Evolutionary conservation across 1,140 invertebrate species (phyloP), one percentile per base, ranked within the genome.

Genomic region (Atta texana): DNA sequence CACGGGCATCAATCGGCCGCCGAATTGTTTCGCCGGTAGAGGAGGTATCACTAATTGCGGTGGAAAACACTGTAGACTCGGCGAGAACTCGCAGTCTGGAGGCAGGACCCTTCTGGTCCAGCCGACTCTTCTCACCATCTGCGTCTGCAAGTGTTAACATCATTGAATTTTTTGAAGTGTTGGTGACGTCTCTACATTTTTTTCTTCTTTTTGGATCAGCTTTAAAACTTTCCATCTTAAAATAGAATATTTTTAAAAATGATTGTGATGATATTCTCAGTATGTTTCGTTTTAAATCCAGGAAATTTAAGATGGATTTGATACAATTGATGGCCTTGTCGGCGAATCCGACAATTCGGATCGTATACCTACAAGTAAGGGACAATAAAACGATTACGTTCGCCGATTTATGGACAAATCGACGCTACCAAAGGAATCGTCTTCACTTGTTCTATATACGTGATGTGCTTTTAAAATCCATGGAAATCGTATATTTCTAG

Each of bases 11-110:
- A 94, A 82, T 51, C 94, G 89, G 16, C 94, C 95, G 24, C 96
- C 95, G 80, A 96, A 96, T 72, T 95, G 94, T 75, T 94, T 93
- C 8, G 88, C 90, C 28, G 96, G 95, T 51, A 97, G 93, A 0
- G 96, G 96, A 61, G 93, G 91, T 44, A 95, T 93, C 8, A 96
- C 94, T 21, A 97, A 92, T 75, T 94, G 92, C 3, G 95, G 94
- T n/a, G 96, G 96, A 90, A 97, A 97, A 88, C 96, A 96, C 84
- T 96, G 94, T 8, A 96, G 92, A 59, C 94, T 95, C 5, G 95
- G 94, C 39, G 94, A 94, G 28, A 94, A 93, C 76, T 96, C 95
- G 92, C 96, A 96, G 87, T 96, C 95, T n/a, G 96, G 96, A n/a
- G 96, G 96, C 31, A 96, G 88, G 24, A 96, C 92, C 34, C 96